Evolutionary conservation across 2,888 invertebrate species (phyloP).

Genomic region (Conchocele bisecta): DNA sequence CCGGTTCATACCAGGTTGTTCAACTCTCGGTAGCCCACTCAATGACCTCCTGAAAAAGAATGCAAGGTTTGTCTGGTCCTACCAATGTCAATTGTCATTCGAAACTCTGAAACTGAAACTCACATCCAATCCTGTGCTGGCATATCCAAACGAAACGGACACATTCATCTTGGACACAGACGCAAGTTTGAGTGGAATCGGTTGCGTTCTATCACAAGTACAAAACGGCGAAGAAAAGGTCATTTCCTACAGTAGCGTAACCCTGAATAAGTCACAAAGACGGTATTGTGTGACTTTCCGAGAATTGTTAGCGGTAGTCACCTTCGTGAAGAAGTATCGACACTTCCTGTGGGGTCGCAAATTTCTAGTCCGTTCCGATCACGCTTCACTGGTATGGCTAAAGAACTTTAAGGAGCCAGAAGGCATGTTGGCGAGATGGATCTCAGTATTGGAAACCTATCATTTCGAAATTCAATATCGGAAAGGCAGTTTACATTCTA

Average conservation of each 20-base stretch:
- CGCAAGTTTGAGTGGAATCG: slow-evolving; percentile 58
- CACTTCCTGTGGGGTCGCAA: slow-evolving; percentile 56
- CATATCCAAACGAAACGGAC: slow-evolving; percentile 30
- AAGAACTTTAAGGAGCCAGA: not conserved
- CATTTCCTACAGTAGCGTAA: slow-evolving; percentile 52
- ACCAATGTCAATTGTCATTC: slow-evolving; percentile 40
- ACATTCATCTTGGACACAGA: slow-evolving; percentile 59
- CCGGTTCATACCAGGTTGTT: slow-evolving; percentile 37
- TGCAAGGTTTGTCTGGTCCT: slow-evolving; percentile 35
- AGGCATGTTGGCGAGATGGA: not conserved
- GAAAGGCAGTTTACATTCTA: not conserved
- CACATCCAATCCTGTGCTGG: slow-evolving; percentile 36
- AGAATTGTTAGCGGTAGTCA: slow-evolving; percentile 54
- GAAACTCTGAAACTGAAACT: slow-evolving; percentile 33
- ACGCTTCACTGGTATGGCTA: slow-evolving; percentile 43
- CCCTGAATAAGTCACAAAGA: slow-evolving; percentile 42
- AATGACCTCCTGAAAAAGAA: slow-evolving; percentile 23
- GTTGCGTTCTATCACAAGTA: slow-evolving; percentile 56
- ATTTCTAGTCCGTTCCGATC: slow-evolving; percentile 61
- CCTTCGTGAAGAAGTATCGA: slow-evolving; percentile 57
- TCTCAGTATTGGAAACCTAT: not conserved
- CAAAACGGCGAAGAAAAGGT: slow-evolving; percentile 57
- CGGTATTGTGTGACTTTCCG: slow-evolving; percentile 50
- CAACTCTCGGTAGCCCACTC: slow-evolving; percentile 21
- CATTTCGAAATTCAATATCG: not conserved